phyloP scores from a whole-genome alignment of 2,888 invertebrate species.

The Anagyrus pseudococci region DNA sequence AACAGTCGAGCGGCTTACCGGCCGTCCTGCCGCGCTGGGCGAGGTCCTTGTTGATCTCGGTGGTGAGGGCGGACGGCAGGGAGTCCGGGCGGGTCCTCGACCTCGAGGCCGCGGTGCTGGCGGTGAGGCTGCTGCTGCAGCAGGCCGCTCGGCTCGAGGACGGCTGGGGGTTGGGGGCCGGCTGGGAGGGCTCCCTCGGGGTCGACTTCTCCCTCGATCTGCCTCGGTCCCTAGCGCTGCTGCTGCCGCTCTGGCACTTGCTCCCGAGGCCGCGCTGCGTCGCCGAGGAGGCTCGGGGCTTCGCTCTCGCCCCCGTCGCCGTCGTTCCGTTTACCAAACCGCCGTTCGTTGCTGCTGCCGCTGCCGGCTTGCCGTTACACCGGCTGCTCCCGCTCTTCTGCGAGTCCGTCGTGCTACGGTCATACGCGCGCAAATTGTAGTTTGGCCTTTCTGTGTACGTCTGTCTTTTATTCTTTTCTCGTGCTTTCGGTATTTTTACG shows the following conservation, averaged over 20 bases:
- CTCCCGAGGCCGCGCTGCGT: not conserved
- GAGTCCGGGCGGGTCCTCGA: constrained; percentile 55
- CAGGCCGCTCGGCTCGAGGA: constrained; percentile 45
- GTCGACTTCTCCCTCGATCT: constrained; percentile 69
- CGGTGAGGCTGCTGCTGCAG: constrained; percentile 18
- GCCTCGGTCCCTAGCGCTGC: constrained; percentile 68
- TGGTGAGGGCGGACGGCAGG: constrained; percentile 55
- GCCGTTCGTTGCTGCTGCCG: not conserved
- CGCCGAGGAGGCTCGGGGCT: constrained; percentile 35
- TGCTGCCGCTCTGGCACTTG: constrained; percentile 15
- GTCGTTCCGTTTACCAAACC: constrained; percentile 29
- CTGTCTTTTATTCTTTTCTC: too few species aligned
- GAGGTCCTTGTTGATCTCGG: constrained; percentile 57
- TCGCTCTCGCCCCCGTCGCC: constrained; percentile 40
- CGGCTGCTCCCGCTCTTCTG: constrained; percentile 24
- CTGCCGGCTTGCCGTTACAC: constrained; percentile 12
- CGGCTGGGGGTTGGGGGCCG: constrained; percentile 6
- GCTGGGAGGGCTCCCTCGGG: constrained; percentile 30
- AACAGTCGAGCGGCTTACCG: constrained; percentile 17
- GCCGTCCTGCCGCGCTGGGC: constrained; percentile 50
- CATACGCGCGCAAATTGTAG: too few species aligned
- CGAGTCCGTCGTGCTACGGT: constrained; percentile 19
- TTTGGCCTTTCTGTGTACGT: too few species aligned
- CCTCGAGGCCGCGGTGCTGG: constrained; percentile 34
- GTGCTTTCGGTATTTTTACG: too few species aligned